Evolutionary conservation across 2,113 vertebrate species (phyloP), one percentile per base, ranked within the genome.

Genomic region (Chamaea fasciata): DNA sequence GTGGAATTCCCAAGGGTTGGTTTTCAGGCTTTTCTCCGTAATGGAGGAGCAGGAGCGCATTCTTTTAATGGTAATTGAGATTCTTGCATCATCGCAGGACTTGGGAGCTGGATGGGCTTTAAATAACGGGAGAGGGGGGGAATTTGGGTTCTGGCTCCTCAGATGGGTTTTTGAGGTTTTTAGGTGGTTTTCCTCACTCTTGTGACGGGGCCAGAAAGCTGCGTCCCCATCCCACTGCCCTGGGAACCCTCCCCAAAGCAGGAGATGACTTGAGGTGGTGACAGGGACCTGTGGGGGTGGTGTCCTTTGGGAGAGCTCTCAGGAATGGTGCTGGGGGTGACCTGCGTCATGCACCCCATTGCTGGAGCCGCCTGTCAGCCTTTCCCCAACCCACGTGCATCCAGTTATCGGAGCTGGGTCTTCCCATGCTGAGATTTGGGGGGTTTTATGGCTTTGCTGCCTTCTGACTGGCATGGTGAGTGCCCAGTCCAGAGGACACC

Each of bases 351-450:
- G 57, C 9, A 6, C 27, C 57, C 57, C 30, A 2, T 35, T 21
- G 27, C 4, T 28, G 35, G 83, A 85, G 59, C 88, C 0, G 0
- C 26, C 39, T 16, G 16, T 33, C 67, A 59, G 62, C 49, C 57
- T 53, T 53, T 76, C 46, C 71, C 77, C 53, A 42, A 0, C 33
- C 24, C 0, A 0, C 18, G 31, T 5, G 0, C 0, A 0, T 65
- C 30, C 1, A 1, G 64, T 16, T 22, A 1, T 12, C 0, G 1
- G 22, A 7, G 26, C 60, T 52, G 75, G 15, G 5, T 57, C n/a
- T n/a, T 57, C 9, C 15, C 17, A 10, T 23, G 2, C 24, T 14
- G 37, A 57, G 42, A 3, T 39, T 42, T 59, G 19, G 39, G 16
- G 19, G 1, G 0, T 44, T 65, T 87, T 44, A 24, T 24, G 52